A percentile compares a stretch with the other conserved stretches of the same genome.
Conservation (phyloP, 2,888 invertebrate species). For the Mythimna pallens region DNA sequence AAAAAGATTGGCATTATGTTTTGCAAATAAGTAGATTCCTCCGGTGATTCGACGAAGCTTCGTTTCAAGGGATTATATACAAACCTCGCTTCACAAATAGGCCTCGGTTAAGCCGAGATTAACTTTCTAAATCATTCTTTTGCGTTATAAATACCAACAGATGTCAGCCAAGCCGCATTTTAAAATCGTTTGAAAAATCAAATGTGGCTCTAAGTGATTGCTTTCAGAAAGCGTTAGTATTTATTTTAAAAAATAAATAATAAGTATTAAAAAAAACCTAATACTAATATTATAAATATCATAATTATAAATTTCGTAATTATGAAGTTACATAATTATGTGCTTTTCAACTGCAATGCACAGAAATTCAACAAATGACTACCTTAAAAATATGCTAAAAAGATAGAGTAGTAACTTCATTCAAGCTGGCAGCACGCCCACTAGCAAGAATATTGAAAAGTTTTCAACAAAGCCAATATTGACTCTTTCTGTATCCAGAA, state of each 20-base stretch:
- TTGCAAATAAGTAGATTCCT: slow-evolving; percentile 33
- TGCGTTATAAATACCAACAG: slow-evolving; percentile 12
- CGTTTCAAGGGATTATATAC: slow-evolving; percentile 47
- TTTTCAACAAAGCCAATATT: slow-evolving; percentile 6
- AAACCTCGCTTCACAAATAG: slow-evolving; percentile 40
- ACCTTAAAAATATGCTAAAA: slow-evolving; percentile 2
- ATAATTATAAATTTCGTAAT: too few species aligned
- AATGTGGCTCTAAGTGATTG: too few species aligned
- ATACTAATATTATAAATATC: too few species aligned
- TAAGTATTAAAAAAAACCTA: too few species aligned
- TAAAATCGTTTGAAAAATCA: not conserved
- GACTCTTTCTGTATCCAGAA: not conserved
- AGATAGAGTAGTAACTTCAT: slow-evolving; percentile 28
- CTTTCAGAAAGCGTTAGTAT: too few species aligned
- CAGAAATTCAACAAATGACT: not conserved
- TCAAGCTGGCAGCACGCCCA: slow-evolving; percentile 45
- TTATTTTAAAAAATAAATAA: too few species aligned
- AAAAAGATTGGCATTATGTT: slow-evolving; percentile 28
- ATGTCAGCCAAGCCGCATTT: slow-evolving; percentile 1
- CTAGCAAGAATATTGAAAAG: slow-evolving; percentile 21
- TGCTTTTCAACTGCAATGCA: not conserved
- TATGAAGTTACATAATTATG: too few species aligned
- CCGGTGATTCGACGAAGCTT: slow-evolving; percentile 34
- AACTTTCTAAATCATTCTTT: slow-evolving; percentile 44
- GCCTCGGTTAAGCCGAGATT: slow-evolving; percentile 50